These are phyloP conservation scores for Daktulosphaira vitifoliae DNA, from an alignment of 1,140 invertebrate species.

Conservation along the genomic window DNA sequence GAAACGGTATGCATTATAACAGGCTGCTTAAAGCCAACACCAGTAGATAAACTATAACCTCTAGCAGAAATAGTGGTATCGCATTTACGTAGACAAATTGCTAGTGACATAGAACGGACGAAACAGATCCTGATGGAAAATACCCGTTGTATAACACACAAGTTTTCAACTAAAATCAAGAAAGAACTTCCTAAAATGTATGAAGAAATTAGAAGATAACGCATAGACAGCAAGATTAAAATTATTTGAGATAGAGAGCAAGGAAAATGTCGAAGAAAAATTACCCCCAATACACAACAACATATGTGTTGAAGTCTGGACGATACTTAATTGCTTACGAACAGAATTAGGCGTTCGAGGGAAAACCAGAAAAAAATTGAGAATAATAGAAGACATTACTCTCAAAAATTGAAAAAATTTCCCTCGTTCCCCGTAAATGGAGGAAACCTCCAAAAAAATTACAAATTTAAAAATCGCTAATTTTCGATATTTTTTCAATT, in stretches of 20 bases:
- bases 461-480: no score
- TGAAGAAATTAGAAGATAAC: background rate
- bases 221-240: slow-evolving; percentile 7
- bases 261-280: background rate
- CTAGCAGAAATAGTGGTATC: background rate
- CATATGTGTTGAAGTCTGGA: background rate
- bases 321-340: slow-evolving; percentile 1
- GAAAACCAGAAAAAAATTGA: background rate
- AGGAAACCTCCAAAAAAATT: no score
- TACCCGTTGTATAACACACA: slow-evolving; percentile 2
- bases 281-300: slow-evolving; percentile 1
- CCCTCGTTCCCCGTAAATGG: no score
- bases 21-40: background rate
- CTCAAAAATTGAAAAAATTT: no score
- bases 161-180: slow-evolving; percentile 9
- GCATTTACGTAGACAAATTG: background rate
- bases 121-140: slow-evolving; percentile 1
- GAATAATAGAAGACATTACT: background rate
- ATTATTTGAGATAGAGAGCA: slow-evolving; percentile 1
- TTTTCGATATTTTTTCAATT: no score
- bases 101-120: background rate
- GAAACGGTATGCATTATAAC: slow-evolving; percentile 9
- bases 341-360: background rate
- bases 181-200: slow-evolving; percentile 7
- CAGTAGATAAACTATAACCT: background rate